Conservation (phyloP, 2,888 invertebrate species). For the Spodoptera exigua region DNA sequence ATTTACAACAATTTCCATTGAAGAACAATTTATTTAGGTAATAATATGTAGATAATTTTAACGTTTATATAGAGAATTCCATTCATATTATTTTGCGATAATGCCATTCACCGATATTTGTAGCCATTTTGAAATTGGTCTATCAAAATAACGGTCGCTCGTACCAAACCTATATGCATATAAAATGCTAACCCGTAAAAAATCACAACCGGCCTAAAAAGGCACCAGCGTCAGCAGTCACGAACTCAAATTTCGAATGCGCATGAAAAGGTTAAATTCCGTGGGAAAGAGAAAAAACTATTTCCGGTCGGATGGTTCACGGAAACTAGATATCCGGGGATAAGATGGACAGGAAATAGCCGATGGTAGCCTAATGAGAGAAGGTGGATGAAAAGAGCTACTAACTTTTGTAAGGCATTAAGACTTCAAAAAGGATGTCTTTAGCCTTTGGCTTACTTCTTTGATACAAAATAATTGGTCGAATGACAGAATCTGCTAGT, state of each 20-base stretch:
- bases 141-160: slow-evolving; percentile 25
- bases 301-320: slow-evolving; percentile 65
- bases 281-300: slow-evolving; percentile 65
- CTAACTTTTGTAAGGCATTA: slow-evolving; percentile 11
- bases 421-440: slow-evolving; percentile 5
- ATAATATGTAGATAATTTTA: not conserved
- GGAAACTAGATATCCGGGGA: slow-evolving; percentile 75
- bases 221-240: slow-evolving; percentile 38
- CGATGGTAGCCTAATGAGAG: slow-evolving; percentile 77
- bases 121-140: too few species aligned
- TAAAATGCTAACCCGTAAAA: slow-evolving; percentile 39
- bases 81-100: too few species aligned
- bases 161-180: slow-evolving; percentile 20
- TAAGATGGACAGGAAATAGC: slow-evolving; percentile 72
- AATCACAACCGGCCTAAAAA: slow-evolving; percentile 51
- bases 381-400: slow-evolving; percentile 51
- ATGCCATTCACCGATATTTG: not conserved
- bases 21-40: slow-evolving; percentile 17
- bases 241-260: slow-evolving; percentile 49
- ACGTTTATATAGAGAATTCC: not conserved
- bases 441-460: slow-evolving; percentile 26
- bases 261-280: slow-evolving; percentile 49
- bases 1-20: slow-evolving; percentile 6
- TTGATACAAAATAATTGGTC: not conserved
- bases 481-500: too few species aligned